These are phyloP conservation scores for Hypanus sabinus DNA, from an alignment of 2,113 vertebrate genomes.

Conservation along the genomic window DNA sequence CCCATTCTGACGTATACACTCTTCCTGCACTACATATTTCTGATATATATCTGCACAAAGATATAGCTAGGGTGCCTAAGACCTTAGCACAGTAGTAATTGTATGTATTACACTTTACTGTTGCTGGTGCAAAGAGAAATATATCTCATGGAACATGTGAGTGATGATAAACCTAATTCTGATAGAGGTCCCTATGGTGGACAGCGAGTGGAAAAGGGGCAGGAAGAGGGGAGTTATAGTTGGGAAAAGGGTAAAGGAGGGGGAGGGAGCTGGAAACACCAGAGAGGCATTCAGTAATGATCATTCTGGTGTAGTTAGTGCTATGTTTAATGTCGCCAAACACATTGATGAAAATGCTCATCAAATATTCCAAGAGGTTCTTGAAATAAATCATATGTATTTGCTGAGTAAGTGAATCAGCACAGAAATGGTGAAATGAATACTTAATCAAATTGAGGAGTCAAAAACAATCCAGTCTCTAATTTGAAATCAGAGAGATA, in stretches of 20 bases:
- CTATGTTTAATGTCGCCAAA: background rate
- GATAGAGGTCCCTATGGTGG: too few relatives aligned
- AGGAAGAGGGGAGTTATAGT: too few relatives aligned
- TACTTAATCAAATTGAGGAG: background rate
- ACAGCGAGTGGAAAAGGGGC: too few relatives aligned
- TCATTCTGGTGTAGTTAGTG: too few relatives aligned
- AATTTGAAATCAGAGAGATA: background rate
- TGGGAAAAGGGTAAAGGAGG: too few relatives aligned
- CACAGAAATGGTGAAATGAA: background rate
- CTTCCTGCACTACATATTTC: background rate
- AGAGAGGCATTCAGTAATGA: too few relatives aligned
- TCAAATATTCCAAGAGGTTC: background rate
- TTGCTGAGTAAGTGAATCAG: background rate
- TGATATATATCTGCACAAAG: background rate
- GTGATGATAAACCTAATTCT: too few relatives aligned
- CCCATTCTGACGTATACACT: background rate
- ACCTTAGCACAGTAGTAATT: too few relatives aligned
- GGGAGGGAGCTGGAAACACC: too few relatives aligned
- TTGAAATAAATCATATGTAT: background rate
- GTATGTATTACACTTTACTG: too few relatives aligned
- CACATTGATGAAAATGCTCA: background rate
- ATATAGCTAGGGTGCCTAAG: background rate
- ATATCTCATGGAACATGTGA: too few relatives aligned
- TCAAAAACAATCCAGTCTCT: background rate
- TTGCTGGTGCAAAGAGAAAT: too few relatives aligned